Percentiles rank a stretch among this genome's conserved stretches.
Evolutionary conservation across 2,888 invertebrate genomes (phyloP).

Genomic region (Mallateleia sp.): DNA sequence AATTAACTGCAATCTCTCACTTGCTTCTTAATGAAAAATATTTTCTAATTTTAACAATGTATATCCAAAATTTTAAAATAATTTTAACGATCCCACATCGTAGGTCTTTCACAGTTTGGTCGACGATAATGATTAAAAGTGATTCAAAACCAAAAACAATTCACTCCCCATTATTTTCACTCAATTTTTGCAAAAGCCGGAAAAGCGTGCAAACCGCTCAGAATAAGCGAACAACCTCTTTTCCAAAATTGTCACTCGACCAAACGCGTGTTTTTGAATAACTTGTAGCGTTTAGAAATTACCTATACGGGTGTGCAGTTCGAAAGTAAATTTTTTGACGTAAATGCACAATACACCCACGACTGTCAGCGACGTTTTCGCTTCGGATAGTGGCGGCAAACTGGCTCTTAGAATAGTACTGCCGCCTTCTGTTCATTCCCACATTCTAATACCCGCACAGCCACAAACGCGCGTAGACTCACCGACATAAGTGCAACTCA

Average conservation of each 20-base stretch:
- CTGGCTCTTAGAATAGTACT: constrained; percentile 80
- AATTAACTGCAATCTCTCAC: too few relatives aligned
- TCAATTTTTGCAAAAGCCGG: too few relatives aligned
- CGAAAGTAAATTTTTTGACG: neutral
- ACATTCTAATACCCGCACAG: constrained; percentile 75
- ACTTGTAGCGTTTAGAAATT: neutral
- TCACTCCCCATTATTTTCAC: too few relatives aligned
- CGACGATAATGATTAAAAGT: too few relatives aligned
- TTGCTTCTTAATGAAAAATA: too few relatives aligned
- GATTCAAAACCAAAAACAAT: too few relatives aligned
- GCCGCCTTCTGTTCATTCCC: constrained; percentile 77
- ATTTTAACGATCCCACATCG: too few relatives aligned
- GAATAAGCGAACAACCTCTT: too few relatives aligned
- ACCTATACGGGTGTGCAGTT: constrained; percentile 17
- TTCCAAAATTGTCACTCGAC: constrained; percentile 1
- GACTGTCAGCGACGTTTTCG: constrained; percentile 73
- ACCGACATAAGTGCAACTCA: constrained; percentile 34
- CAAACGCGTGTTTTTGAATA: neutral
- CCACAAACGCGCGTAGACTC: constrained; percentile 42
- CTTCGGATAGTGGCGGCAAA: constrained; percentile 81
- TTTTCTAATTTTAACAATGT: too few relatives aligned
- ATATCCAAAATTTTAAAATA: too few relatives aligned
- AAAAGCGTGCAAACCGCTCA: too few relatives aligned
- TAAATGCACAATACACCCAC: constrained; percentile 61
- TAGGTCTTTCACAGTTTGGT: too few relatives aligned